Evolutionary conservation across 2,113 vertebrate genomes (phyloP).

Genomic region (Oryzias javanicus): DNA sequence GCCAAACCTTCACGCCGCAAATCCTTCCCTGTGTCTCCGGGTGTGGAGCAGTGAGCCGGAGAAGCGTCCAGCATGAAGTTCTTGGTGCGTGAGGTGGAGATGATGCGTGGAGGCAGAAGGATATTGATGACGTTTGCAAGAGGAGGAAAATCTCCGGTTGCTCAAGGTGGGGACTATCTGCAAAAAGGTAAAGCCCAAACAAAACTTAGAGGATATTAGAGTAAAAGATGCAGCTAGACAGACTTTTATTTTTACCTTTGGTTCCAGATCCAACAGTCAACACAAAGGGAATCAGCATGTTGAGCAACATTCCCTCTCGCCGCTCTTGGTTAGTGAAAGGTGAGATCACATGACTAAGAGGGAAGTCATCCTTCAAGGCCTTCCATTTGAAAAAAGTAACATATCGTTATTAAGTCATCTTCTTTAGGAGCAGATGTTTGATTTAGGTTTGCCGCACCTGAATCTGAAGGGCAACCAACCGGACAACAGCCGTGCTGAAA

Average conservation of each 20-base stretch:
- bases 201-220: not conserved
- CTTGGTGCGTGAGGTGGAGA: slow-evolving; percentile 97
- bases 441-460: slow-evolving; percentile 77
- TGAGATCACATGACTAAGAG: slow-evolving; percentile 97
- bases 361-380: slow-evolving; percentile 99
- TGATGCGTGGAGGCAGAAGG: slow-evolving; percentile 93
- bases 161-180: slow-evolving; percentile 95
- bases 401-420: too few relatives aligned
- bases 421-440: too few relatives aligned
- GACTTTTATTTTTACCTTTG: slow-evolving; percentile 83
- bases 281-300: slow-evolving; percentile 97
- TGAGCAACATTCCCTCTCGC: slow-evolving; percentile 98
- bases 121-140: slow-evolving; percentile 96
- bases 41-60: slow-evolving; percentile 95
- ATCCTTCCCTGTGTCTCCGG: slow-evolving; percentile 91
- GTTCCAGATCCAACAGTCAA: slow-evolving; percentile 98
- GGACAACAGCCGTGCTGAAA: slow-evolving; percentile 98
- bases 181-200: not conserved
- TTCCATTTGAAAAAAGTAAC: slow-evolving; percentile 39
- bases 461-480: slow-evolving; percentile 98
- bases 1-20: slow-evolving; percentile 90
- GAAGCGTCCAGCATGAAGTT: slow-evolving; percentile 98
- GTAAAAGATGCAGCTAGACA: not conserved
- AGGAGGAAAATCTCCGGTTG: slow-evolving; percentile 93
- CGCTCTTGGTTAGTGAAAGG: slow-evolving; percentile 99